phyloP scores from a whole-genome alignment of 2,797 vertebrate genomes.

The Lophius americanus region DNA sequence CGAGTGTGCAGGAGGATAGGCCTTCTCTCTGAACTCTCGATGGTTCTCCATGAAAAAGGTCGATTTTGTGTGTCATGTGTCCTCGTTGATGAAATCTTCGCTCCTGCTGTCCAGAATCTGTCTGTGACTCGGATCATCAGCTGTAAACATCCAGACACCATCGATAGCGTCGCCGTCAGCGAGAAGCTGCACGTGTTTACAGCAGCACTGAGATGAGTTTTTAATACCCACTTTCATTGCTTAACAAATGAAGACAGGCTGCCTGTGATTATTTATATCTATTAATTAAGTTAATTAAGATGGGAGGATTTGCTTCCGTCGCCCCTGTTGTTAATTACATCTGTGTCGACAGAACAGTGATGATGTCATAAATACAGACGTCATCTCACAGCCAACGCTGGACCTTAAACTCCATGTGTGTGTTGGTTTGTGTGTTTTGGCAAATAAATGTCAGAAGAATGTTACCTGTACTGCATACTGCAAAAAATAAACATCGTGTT shows the following conservation, averaged over 20 bases:
- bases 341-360: conserved; percentile 38
- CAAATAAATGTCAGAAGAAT: neutral
- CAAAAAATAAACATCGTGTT: no score
- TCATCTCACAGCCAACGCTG: conserved; percentile 51
- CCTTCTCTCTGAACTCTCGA: no score
- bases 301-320: conserved; percentile 68
- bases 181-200: conserved; percentile 73
- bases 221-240: conserved; percentile 79
- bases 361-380: conserved; percentile 69
- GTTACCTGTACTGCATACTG: no score
- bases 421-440: conserved; percentile 19
- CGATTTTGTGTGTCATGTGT: no score
- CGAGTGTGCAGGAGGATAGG: no score
- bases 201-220: conserved; percentile 73
- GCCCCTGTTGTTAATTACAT: conserved; percentile 75
- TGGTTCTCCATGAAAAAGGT: no score
- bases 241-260: conserved; percentile 79
- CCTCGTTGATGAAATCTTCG: no score
- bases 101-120: no score
- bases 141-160: conserved; percentile 58
- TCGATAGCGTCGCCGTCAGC: conserved; percentile 65
- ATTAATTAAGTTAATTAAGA: conserved; percentile 83
- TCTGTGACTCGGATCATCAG: no score
- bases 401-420: conserved; percentile 39
- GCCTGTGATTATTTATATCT: conserved; percentile 83